Percentiles rank a stretch among this genome's conserved stretches.
These are phyloP conservation scores for Oreochromis aureus DNA, from an alignment of 2,113 vertebrate species.

Conservation along the genomic window DNA sequence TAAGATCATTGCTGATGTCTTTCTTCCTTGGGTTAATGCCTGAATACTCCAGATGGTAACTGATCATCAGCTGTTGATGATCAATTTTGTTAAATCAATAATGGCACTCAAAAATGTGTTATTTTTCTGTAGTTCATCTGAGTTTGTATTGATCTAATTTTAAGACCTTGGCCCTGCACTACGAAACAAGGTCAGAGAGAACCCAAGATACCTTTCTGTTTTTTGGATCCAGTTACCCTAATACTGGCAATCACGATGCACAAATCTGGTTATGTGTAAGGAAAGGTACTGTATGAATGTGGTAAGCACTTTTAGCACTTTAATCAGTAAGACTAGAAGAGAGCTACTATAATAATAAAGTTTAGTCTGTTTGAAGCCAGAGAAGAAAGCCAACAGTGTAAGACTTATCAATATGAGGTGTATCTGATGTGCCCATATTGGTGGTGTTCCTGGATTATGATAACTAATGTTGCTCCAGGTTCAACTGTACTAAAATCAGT, in stretches of 20 bases:
- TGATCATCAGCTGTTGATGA: background rate
- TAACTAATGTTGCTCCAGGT: background rate
- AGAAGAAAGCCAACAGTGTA: accelerated
- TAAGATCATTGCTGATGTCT: background rate
- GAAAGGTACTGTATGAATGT: background rate
- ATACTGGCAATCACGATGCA: background rate
- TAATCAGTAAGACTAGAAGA: background rate
- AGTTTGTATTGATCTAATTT: background rate
- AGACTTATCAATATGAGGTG: accelerated
- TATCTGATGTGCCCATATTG: background rate
- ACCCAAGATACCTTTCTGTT: background rate
- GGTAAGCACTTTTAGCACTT: background rate
- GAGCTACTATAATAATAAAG: background rate
- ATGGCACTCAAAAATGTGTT: accelerated
- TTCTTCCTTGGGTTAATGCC: background rate
- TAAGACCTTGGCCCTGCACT: accelerated
- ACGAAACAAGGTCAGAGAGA: background rate
- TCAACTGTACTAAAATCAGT: background rate
- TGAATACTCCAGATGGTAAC: background rate
- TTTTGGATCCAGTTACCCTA: background rate
- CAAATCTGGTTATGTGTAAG: background rate
- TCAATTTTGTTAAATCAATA: background rate
- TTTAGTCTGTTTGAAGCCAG: background rate
- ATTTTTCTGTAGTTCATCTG: background rate
- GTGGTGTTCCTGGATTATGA: background rate